Conservation (phyloP, 2,888 invertebrate species). For the Caenorhabditis uteleia region DNA sequence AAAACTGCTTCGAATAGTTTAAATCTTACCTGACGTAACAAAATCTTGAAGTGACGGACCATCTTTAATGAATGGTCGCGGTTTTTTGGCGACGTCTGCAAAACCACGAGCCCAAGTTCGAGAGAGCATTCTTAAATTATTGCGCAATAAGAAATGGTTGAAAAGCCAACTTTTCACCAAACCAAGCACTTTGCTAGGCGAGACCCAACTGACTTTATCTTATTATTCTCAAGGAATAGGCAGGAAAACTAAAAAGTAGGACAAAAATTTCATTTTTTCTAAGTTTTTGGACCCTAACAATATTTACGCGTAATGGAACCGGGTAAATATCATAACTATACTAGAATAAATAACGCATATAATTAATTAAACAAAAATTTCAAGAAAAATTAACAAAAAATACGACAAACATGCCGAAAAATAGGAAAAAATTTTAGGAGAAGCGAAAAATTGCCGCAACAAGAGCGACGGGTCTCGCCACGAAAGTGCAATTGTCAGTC, state of each 20-base stretch:
- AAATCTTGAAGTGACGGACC: conserved; percentile 65
- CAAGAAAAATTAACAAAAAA: conserved; percentile 5
- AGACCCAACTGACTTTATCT: too few relatives aligned
- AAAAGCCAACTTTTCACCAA: neutral
- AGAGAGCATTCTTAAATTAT: conserved; percentile 34
- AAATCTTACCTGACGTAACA: conserved; percentile 44
- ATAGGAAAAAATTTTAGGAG: conserved; percentile 31
- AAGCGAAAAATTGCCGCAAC: conserved; percentile 11
- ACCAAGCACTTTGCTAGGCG: too few relatives aligned
- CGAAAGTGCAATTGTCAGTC: conserved; percentile 29
- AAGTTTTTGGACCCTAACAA: too few relatives aligned
- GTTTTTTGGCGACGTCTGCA: conserved; percentile 36
- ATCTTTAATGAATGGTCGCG: conserved; percentile 42
- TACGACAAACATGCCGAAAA: conserved; percentile 12
- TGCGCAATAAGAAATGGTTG: too few relatives aligned
- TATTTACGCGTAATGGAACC: too few relatives aligned
- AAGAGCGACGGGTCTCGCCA: conserved; percentile 27
- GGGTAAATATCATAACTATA: too few relatives aligned
- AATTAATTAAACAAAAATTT: conserved; percentile 9
- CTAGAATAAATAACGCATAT: too few relatives aligned
- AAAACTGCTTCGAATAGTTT: too few relatives aligned
- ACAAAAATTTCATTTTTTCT: too few relatives aligned
- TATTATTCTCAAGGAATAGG: too few relatives aligned
- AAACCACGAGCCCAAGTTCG: conserved; percentile 34
- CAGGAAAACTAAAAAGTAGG: too few relatives aligned